Evolutionary conservation across 1,140 invertebrate species (phyloP).

Genomic region (Muscidifurax raptorellus): DNA sequence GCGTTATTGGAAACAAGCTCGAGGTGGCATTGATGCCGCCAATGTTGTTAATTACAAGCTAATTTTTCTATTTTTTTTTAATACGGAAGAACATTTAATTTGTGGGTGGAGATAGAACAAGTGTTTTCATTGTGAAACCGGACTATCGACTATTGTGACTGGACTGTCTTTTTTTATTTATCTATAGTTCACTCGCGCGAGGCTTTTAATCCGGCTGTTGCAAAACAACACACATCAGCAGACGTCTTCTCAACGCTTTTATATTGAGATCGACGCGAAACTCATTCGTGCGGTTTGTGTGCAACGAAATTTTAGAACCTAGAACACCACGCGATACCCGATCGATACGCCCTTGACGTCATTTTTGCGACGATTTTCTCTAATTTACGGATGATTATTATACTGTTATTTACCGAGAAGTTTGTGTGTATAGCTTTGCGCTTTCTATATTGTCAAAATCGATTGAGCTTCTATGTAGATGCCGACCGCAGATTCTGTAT

Average conservation of each 20-base stretch:
- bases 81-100: no score
- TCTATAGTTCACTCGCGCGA: background rate
- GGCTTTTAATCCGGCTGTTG: no score
- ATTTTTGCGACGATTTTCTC: background rate
- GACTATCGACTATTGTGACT: background rate
- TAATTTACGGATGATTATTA: background rate
- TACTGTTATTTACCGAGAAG: no score
- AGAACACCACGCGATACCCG: slow-evolving; percentile 1
- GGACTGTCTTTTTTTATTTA: no score
- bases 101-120: background rate
- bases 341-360: background rate
- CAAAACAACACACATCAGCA: background rate
- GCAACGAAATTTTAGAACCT: background rate
- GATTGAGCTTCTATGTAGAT: no score
- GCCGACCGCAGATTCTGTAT: no score
- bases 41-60: background rate
- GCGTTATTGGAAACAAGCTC: background rate
- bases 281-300: background rate
- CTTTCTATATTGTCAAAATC: no score
- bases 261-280: background rate
- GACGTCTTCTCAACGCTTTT: no score
- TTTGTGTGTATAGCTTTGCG: no score
- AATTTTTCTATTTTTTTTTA: no score
- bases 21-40: background rate
- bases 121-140: background rate